Conservation (phyloP, 2,797 vertebrate genomes). For the Anomalospiza imberbis region DNA sequence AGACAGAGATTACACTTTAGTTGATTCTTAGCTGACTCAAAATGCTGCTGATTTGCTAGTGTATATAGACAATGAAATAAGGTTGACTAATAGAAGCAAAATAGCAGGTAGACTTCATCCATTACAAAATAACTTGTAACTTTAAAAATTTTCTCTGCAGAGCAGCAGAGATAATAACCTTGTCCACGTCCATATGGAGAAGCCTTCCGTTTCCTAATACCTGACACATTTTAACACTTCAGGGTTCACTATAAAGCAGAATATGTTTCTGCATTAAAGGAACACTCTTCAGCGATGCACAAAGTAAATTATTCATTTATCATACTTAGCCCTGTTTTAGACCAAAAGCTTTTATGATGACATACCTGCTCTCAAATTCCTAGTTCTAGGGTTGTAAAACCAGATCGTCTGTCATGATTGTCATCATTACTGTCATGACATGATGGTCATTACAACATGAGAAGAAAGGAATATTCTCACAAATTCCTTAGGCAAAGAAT, state of each 20-base stretch:
- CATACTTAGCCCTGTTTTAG: neutral
- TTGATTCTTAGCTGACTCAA: neutral
- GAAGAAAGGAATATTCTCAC: neutral
- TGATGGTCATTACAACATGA: neutral
- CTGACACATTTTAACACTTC: neutral
- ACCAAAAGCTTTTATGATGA: neutral
- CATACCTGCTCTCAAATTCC: neutral
- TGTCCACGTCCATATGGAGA: neutral
- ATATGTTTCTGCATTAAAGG: neutral
- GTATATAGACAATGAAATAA: neutral
- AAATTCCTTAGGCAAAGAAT: conserved; percentile 27
- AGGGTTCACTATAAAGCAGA: neutral
- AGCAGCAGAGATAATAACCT: neutral
- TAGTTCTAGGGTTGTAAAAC: neutral
- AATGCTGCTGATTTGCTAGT: neutral
- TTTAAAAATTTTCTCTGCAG: neutral
- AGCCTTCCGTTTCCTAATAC: neutral
- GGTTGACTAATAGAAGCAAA: neutral
- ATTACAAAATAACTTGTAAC: neutral
- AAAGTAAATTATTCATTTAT: conserved; percentile 13
- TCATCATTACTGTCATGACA: neutral
- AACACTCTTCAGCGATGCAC: neutral
- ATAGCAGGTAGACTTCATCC: neutral
- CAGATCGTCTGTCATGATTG: neutral
- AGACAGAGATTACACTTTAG: neutral